These are phyloP conservation scores for Calidris pygmaea DNA, from an alignment of 2,113 vertebrate genomes.

Conservation along the genomic window DNA sequence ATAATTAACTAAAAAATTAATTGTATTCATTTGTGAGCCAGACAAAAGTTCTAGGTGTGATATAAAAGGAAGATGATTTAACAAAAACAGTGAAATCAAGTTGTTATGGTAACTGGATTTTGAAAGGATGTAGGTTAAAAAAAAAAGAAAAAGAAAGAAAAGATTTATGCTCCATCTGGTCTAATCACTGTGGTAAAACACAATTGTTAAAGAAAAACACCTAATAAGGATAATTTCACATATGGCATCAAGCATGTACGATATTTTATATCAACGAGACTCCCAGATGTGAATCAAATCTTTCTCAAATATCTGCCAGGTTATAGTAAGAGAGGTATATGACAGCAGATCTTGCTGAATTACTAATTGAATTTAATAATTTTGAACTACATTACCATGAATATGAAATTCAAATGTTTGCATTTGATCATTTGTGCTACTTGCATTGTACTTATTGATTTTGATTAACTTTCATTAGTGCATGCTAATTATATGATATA, in stretches of 20 bases:
- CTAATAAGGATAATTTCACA: constrained; percentile 68
- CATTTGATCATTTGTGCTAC: not conserved
- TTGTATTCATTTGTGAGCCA: not conserved
- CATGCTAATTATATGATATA: not conserved
- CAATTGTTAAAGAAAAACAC: constrained; percentile 48
- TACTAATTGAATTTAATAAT: constrained; percentile 15
- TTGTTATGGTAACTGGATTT: constrained; percentile 71
- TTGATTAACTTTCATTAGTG: not conserved
- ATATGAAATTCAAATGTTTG: constrained; percentile 14
- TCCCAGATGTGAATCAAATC: constrained; percentile 46
- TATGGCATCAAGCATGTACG: constrained; percentile 45
- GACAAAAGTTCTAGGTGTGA: constrained; percentile 37
- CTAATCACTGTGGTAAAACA: constrained; percentile 64
- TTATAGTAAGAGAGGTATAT: not conserved
- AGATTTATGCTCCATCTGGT: constrained; percentile 56
- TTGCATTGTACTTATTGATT: not conserved
- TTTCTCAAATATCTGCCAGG: constrained; percentile 4
- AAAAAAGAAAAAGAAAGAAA: not conserved
- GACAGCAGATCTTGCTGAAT: not conserved
- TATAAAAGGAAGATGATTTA: constrained; percentile 50
- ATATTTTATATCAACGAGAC: constrained; percentile 64
- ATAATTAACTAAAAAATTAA: constrained; percentile 29
- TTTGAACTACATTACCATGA: not conserved
- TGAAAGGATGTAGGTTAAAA: constrained; percentile 18
- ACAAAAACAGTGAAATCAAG: constrained; percentile 49